Percentiles rank a stretch among this genome's conserved stretches.
These are phyloP conservation scores for Fopius arisanus DNA, from an alignment of 1,140 invertebrate genomes.

Conservation along the genomic window DNA sequence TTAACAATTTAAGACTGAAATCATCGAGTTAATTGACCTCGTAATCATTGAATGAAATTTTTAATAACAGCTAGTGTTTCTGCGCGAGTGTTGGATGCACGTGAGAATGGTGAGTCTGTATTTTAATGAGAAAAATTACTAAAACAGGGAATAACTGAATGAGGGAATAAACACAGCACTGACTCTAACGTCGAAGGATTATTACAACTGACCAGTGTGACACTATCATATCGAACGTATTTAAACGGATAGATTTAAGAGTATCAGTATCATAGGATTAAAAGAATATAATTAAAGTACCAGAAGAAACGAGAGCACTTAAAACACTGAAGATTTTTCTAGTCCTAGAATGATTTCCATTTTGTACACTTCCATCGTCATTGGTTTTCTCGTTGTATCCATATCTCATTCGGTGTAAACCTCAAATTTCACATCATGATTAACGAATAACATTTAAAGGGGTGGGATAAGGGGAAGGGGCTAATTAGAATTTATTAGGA, in stretches of 20 bases:
- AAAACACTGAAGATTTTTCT: conserved; percentile 23
- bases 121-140: neutral
- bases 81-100: neutral
- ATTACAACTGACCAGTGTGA: conserved; percentile 14
- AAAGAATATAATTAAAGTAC: conserved; percentile 1
- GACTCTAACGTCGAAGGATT: neutral
- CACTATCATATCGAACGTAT: conserved; percentile 39
- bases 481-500: conserved; percentile 26
- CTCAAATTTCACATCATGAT: neutral
- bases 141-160: neutral
- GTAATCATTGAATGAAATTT: neutral
- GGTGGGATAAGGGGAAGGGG: neutral
- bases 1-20: conserved; percentile 32
- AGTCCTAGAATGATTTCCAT: conserved; percentile 29
- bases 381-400: neutral
- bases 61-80: neutral
- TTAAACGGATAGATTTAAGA: conserved; percentile 33
- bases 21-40: neutral
- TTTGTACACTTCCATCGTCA: neutral
- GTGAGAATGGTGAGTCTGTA: neutral
- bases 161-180: neutral
- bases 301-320: neutral
- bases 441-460: neutral
- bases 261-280: conserved; percentile 36
- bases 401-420: neutral